Conservation (phyloP, 2,113 vertebrate species). For the Tapirus terrestris region DNA sequence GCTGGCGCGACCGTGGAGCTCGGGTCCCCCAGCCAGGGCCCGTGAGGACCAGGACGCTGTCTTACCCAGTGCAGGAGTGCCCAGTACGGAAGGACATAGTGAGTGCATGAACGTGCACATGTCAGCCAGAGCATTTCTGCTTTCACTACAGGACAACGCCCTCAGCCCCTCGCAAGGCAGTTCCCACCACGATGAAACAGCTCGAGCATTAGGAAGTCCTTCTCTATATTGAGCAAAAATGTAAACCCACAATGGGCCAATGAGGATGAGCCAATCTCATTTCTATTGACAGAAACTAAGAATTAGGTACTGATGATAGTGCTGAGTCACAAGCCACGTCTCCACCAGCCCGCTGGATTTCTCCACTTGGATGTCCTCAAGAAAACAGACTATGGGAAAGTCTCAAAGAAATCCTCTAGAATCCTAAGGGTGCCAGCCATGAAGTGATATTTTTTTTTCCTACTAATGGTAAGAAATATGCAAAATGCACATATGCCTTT, state of each 20-base stretch:
- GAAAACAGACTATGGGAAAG: background rate
- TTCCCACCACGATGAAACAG: fast-evolving
- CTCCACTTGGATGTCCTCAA: too few relatives aligned
- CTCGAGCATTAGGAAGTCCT: background rate
- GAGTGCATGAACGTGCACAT: fast-evolving
- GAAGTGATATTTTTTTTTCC: background rate
- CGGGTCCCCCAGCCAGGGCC: background rate
- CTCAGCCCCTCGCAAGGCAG: background rate
- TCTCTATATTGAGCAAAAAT: background rate
- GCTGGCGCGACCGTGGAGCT: background rate
- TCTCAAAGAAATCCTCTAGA: background rate
- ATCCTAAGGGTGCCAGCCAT: background rate
- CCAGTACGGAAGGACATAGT: fast-evolving
- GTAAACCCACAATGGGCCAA: background rate
- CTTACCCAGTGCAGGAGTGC: background rate
- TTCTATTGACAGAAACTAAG: background rate
- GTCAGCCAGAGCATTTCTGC: fast-evolving
- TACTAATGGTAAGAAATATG: background rate
- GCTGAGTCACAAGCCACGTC: too few relatives aligned
- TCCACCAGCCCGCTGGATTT: too few relatives aligned
- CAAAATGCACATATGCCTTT: background rate
- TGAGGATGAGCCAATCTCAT: background rate
- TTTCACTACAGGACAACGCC: fast-evolving
- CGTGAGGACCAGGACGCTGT: fast-evolving
- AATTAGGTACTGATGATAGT: background rate